Evolutionary conservation across 2,797 vertebrate genomes (phyloP), one percentile per base, ranked within the genome.

Genomic region (Petrocephalus sullivani): DNA sequence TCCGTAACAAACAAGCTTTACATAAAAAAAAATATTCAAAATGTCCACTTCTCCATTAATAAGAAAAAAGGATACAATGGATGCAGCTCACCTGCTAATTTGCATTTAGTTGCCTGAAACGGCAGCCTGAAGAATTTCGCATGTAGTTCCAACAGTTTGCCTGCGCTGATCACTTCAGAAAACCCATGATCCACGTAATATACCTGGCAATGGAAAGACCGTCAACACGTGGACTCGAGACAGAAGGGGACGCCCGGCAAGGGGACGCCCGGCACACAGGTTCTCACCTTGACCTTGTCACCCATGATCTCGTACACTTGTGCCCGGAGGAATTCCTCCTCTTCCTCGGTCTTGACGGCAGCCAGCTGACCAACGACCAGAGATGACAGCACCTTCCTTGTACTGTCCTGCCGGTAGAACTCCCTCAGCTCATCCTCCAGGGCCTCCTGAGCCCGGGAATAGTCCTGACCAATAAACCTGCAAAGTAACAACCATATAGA

Each of bases 171-270:
- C 89, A 94, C 93, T 89, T 97, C 96, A 92, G 92, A 96, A 91
- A 98, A 98, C 51, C 98, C 98, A 58, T 99, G 94, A 93, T 99
- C 98, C 91, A 98, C 94, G 67, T 96, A 98, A 93, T 94, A 97
- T 0, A 99, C 95, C 98, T 99, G 91, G 67, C 89, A 90, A 89
- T 86, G 8, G 37, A 90, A 88, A 90, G 88, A n/a, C 91, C 87
- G 89, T 21, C 88, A 1, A 82, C 41, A 89, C 16, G 28, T 37
- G 2, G 16, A 60, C 54, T 37, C 23, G 19, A 67, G 64, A 10
- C 64, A 16, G 28, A 67, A 33, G 10, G 21, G 1, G 23, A 41
- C 0, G 33, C 23, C 37, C 1, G 37, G 23, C 56, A n/a, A 58
- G 56, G 21, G 3, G 14, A n/a, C 28, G 1, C 49, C 5, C 14